Conservation (phyloP, 1,140 invertebrate genomes). For the Drosophila murphyi region DNA sequence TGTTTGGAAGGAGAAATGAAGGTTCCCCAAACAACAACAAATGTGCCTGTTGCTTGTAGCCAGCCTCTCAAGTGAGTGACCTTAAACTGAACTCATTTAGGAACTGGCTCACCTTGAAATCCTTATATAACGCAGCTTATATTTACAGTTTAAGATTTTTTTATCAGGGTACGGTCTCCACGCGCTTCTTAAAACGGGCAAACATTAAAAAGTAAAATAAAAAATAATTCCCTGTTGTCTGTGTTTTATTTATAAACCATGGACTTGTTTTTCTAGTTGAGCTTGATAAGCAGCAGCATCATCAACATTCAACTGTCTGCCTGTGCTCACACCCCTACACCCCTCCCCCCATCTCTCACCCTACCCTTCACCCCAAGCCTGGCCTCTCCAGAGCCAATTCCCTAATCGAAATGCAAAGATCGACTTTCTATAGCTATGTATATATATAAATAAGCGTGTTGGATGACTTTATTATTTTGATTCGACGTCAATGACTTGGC, state of each 20-base stretch:
- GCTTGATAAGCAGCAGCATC: slow-evolving; percentile 73
- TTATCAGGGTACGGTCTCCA: slow-evolving; percentile 14
- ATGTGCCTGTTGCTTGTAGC: neutral
- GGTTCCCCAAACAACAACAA: slow-evolving; percentile 33
- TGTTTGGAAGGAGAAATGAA: slow-evolving; percentile 78
- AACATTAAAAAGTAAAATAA: neutral
- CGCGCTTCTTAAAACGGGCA: slow-evolving; percentile 30
- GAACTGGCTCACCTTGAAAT: slow-evolving; percentile 3
- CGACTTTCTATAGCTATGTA: slow-evolving; percentile 7
- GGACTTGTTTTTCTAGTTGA: slow-evolving; percentile 80
- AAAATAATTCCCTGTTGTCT: slow-evolving; percentile 31
- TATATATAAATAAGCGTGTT: slow-evolving; percentile 4
- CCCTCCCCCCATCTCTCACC: neutral
- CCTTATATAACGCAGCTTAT: neutral
- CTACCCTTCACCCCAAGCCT: neutral
- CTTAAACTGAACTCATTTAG: neutral
- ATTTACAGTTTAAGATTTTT: neutral
- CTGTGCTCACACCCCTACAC: slow-evolving; percentile 17
- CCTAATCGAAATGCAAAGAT: slow-evolving; percentile 23
- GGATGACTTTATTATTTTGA: slow-evolving; percentile 38
- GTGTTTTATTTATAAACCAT: slow-evolving; percentile 73
- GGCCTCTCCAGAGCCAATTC: neutral
- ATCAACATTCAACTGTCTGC: slow-evolving; percentile 40
- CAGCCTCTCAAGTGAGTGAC: neutral
- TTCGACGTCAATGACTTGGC: slow-evolving; percentile 41